These are phyloP conservation scores for Thripadectes ignobilis DNA, from an alignment of 2,797 vertebrate genomes.

Conservation along the genomic window DNA sequence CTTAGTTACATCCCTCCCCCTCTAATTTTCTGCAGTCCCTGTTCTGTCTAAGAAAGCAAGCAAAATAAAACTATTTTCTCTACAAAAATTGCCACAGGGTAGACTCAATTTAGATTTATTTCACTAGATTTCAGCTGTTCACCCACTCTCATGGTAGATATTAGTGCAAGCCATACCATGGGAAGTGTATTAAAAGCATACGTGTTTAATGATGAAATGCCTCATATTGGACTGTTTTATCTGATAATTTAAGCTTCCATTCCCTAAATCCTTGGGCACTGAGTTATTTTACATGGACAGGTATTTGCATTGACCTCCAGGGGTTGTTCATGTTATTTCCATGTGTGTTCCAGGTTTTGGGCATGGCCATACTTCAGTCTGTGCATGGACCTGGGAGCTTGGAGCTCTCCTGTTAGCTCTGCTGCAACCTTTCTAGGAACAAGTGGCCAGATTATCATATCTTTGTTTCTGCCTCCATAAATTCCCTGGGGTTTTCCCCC, in stretches of 20 bases:
- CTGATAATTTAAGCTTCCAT: not conserved
- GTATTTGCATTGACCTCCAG: accelerated
- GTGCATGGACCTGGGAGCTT: not conserved
- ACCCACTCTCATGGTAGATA: not conserved
- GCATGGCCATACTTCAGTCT: not conserved
- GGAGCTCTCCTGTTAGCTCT: not conserved
- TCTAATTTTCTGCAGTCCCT: not conserved
- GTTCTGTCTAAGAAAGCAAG: not conserved
- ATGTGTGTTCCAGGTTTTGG: not conserved
- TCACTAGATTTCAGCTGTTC: not conserved
- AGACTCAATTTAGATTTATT: not conserved
- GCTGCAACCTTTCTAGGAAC: not conserved
- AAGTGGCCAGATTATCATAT: not conserved
- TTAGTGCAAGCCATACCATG: not conserved
- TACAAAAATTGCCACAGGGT: not conserved
- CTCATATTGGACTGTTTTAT: not conserved
- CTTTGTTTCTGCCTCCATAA: not conserved
- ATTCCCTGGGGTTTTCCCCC: not conserved
- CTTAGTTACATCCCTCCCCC: not conserved
- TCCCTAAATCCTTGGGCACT: not conserved
- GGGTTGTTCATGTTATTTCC: not conserved
- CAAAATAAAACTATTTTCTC: not conserved
- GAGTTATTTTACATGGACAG: not conserved
- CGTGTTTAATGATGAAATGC: not conserved
- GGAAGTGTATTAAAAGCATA: not conserved